phyloP scores from a whole-genome alignment of 2,888 invertebrate genomes.

The Latrodectus elegans region DNA sequence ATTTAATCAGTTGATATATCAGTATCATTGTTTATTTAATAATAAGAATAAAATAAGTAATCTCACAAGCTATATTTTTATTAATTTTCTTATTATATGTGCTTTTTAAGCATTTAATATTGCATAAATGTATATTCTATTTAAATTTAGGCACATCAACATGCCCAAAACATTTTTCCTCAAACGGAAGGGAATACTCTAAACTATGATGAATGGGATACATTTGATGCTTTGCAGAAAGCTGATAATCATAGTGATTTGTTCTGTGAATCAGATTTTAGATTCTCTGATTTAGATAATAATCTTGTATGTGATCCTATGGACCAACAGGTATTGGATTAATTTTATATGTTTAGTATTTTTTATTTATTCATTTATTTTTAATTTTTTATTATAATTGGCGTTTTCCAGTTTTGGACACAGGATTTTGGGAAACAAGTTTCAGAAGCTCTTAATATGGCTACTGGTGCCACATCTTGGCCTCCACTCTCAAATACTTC shows the following conservation, averaged over 20 bases:
- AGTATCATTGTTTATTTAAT: too few relatives aligned
- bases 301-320: conserved; percentile 36
- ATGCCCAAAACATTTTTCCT: conserved; percentile 22
- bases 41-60: neutral
- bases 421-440: conserved; percentile 58
- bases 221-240: conserved; percentile 41
- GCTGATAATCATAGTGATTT: conserved; percentile 38
- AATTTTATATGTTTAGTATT: neutral
- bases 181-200: conserved; percentile 31
- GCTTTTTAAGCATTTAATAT: neutral
- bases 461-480: conserved; percentile 42
- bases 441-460: conserved; percentile 54
- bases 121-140: neutral
- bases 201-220: conserved; percentile 41
- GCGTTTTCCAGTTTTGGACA: conserved; percentile 38
- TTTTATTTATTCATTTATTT: neutral
- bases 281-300: conserved; percentile 43
- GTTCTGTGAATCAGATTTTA: conserved; percentile 45
- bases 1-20: too few relatives aligned
- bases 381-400: neutral
- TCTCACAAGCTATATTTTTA: neutral
- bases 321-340: conserved; percentile 48
- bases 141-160: conserved; percentile 22
- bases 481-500: conserved; percentile 37
- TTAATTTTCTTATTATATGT: neutral